Base-by-base conservation (phyloP, 2,797 vertebrate genomes). In the Anas flavirostris region DNA sequence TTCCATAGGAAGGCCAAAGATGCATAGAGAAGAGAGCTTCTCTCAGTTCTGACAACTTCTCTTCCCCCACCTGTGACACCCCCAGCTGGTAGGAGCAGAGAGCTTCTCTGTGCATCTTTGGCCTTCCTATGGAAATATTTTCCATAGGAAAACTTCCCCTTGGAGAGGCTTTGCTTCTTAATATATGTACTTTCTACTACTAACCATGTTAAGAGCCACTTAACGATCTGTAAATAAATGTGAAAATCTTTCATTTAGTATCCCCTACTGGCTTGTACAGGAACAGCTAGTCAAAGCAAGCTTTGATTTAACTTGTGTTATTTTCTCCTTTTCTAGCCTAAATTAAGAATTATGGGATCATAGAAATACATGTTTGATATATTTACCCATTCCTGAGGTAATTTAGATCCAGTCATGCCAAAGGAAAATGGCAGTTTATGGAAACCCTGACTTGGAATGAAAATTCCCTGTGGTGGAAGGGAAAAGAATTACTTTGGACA, bases 191-290 rank as follows among this genome's bases (percentile, higher is more conserved):
- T 86, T 91, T 85, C 52, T 90, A 46, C n/a, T 7, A 33, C 70
- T 80, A 64, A n/a, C 21, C 9, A 21, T 52, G 9, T 80, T 55
- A 81, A 79, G 11, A 63, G 22, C 21, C 55, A 16, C 14, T 55
- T 62, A 37, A 29, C 2, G 0, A n/a, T 35, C 60, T 74, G 18
- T 74, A 31, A 53, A 75, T 74, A 76, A 43, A 8, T 29, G 19
- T 63, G 44, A 67, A 89, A 86, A 73, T 55, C 69, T 37, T 79
- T 77, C 50, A 44, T 87, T 68, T 81, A 90, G 39, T 67, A 55
- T 81, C 60, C 58, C 74, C 92, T 96, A n/a, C 80, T 77, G 86
- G 52, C 64, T 79, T 82, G 52, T 43, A 43, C 50, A 56, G 62
- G 44, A 91, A 74, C 7, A 72, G 39, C 16, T 25, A 67, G 44